Evolutionary conservation across 2,113 vertebrate genomes (phyloP).

Genomic region (Corythornis madagascariensis): DNA sequence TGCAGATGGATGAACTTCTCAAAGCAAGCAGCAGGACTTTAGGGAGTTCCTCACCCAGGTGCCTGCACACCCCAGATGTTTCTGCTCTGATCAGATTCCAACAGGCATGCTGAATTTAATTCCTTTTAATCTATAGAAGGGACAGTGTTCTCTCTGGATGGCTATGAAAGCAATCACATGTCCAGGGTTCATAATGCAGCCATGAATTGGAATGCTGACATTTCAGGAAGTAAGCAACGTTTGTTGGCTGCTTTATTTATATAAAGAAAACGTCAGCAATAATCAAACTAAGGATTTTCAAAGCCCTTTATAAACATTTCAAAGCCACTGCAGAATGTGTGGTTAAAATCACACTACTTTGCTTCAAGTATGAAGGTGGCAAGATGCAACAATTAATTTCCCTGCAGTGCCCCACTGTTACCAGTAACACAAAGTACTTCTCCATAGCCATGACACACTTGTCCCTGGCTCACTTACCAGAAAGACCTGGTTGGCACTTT

Average conservation of each 20-base stretch:
- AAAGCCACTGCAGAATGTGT: not conserved
- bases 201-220: not conserved
- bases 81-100: not conserved
- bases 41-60: not conserved
- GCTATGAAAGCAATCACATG: not conserved
- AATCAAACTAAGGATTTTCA: not conserved
- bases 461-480: constrained; percentile 79
- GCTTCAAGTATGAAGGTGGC: not conserved
- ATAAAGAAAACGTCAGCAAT: not conserved
- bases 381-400: not conserved
- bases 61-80: not conserved
- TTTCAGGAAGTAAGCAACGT: not conserved
- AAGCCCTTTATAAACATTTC: not conserved
- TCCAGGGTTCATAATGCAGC: not conserved
- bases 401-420: not conserved
- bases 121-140: not conserved
- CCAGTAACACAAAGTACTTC: not conserved
- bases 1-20: not conserved
- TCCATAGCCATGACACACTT: not conserved
- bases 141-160: not conserved
- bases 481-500: constrained; percentile 99
- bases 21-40: not conserved
- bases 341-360: not conserved
- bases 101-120: not conserved
- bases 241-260: not conserved